Conservation (phyloP, 2,888 invertebrate genomes). For the Lasius fuliginosus region DNA sequence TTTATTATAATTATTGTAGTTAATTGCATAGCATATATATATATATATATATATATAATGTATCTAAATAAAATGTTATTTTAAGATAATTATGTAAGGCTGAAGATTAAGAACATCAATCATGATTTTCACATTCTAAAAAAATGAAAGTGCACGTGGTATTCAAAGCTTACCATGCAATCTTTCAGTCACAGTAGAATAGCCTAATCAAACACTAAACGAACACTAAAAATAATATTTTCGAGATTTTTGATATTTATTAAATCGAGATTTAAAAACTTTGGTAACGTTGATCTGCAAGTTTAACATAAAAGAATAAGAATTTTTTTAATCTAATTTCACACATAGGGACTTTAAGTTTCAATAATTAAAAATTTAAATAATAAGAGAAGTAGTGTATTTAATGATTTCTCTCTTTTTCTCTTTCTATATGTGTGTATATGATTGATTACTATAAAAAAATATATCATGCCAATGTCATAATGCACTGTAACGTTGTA, state of each 20-base stretch:
- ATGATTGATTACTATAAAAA: neutral
- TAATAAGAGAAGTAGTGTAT: neutral
- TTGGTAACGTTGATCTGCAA: neutral
- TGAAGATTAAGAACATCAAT: slow-evolving; percentile 23
- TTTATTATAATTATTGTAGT: slow-evolving; percentile 49
- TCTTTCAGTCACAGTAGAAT: neutral
- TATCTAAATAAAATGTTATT: slow-evolving; percentile 13
- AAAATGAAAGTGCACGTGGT: neutral
- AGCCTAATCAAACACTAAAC: neutral
- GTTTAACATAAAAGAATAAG: neutral
- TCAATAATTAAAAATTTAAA: neutral
- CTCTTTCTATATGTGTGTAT: neutral
- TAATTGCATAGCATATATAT: slow-evolving; percentile 11
- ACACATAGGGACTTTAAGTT: neutral
- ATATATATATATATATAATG: neutral
- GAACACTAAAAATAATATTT: neutral
- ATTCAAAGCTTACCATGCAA: neutral
- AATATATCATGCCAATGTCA: neutral
- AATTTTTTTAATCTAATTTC: neutral
- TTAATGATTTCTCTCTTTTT: slow-evolving; percentile 14
- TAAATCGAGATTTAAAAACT: neutral
- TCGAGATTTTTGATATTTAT: neutral
- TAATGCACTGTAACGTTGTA: neutral
- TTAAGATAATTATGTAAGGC: slow-evolving; percentile 5
- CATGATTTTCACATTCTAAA: neutral